Base-by-base conservation (phyloP, 2,113 vertebrate species). In the Ictalurus punctatus region DNA sequence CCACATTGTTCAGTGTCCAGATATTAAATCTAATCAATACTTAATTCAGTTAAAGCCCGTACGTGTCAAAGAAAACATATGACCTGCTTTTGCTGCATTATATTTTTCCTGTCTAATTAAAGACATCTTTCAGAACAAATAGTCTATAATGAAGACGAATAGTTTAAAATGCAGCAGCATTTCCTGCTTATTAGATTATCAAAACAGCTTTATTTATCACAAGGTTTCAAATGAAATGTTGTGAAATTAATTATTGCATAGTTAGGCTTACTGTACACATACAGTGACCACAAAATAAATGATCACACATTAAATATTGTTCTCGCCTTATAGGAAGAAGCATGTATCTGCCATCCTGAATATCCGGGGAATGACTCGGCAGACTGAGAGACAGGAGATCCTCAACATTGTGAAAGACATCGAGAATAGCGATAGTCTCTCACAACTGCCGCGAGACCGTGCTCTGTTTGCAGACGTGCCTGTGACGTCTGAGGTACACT, bases 311-410 rank as follows among this genome's bases (percentile, higher is more conserved):
- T 82, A 82, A 69, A 63, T 27, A 37, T 0, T 6, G 40, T 17
- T 83, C n/a, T 56, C n/a, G 37, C 21, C 23, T 16, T 21, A 0
- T 90, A 99, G 98, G 92, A 95, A 96, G 90, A 96, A 97, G 86
- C 98, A 99, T 0, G 95, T 98, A 87, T 96, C 96, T 0, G 97
- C 97, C 54, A 93, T 98, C 21, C 89, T 98, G 69, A 97, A 98
- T 67, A 93, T 98, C 34, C 95, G 97, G 0, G 97, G 98, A 1
- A 94, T 96, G 90, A 96, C 95, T 1, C 94, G 94, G 8, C 94
- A 95, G 14, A 89, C 91, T 0, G 94, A 95, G 56, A 96, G 97
- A 0, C 97, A 97, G 54, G 96, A 97, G 94, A 97, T 99, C 91
- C 92, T 98, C 87, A 97, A 96, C 0, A 95, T 97, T 25, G 93